Percentiles rank a stretch among this genome's conserved stretches.
Evolutionary conservation across 1,140 invertebrate genomes (phyloP).

Genomic region (Magallana angulata): DNA sequence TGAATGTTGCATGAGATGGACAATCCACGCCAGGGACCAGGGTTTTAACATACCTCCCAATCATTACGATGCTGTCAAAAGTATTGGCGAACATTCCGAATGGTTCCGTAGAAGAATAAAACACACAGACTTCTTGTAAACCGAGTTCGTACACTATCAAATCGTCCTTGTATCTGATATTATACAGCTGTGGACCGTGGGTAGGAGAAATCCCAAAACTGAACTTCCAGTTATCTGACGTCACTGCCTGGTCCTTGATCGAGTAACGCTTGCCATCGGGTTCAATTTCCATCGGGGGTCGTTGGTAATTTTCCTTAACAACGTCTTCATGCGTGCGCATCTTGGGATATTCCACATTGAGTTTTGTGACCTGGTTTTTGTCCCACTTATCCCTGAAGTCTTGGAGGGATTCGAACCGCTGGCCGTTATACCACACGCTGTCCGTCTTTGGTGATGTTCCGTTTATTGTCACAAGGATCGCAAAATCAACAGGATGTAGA

Average conservation of each 20-base stretch:
- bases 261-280: slow-evolving; percentile 68
- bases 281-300: slow-evolving; percentile 61
- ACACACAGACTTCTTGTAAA: slow-evolving; percentile 62
- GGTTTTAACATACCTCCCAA: slow-evolving; percentile 48
- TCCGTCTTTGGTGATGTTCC: neutral
- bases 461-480: neutral
- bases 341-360: slow-evolving; percentile 46
- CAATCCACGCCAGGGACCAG: slow-evolving; percentile 64
- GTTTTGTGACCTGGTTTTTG: neutral
- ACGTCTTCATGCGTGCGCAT: slow-evolving; percentile 45
- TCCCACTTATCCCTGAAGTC: neutral
- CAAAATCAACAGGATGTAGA: neutral
- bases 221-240: slow-evolving; percentile 72
- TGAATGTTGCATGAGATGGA: slow-evolving; percentile 61
- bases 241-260: slow-evolving; percentile 61
- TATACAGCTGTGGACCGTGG: slow-evolving; percentile 65
- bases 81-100: slow-evolving; percentile 59
- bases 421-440: neutral
- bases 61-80: slow-evolving; percentile 53
- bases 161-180: slow-evolving; percentile 61
- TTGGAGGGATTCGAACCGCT: neutral
- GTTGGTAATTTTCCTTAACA: slow-evolving; percentile 45
- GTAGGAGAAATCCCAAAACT: slow-evolving; percentile 66
- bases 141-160: slow-evolving; percentile 65
- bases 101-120: slow-evolving; percentile 64